Base-by-base conservation (phyloP, 2,797 vertebrate species). In the Mus minutoides region DNA sequence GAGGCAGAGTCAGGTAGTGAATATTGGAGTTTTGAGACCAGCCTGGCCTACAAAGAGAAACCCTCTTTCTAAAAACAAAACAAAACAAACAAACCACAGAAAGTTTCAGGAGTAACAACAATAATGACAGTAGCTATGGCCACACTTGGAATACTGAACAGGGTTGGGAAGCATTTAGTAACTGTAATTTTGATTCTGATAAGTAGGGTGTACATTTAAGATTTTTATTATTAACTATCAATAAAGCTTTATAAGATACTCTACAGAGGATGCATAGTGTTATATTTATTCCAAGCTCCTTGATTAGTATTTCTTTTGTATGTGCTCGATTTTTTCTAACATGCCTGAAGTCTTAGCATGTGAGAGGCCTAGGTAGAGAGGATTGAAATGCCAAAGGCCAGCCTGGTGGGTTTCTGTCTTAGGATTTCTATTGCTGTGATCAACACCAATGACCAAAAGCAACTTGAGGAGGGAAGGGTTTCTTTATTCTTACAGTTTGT, bases 321-420 rank as follows among this genome's bases (percentile, higher is more conserved):
- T 85, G 43, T 77, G 75, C 85, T 85, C 43, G 67, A 92, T 88
- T 16, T 21, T 83, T 90, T 58, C 73, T 89, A 54, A n/a, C 62
- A 86, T 67, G 60, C 83, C 43, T 49, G 21, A 67, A n/a, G 14
- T 52, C 21, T n/a, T 86, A 69, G 62, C 83, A 46, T 64, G 64
- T 46, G 40, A 62, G 40, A 84, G 58, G 16, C 29, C 4, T 31
- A 84, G 17, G 40, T 19, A 84, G 26, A 69, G 37, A 62, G 37
- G 17, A 64, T 6, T 85, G 40, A 34, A 85, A 64, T 49, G 82
- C 5, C 64, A 67, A 64, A 85, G 29, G 43, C 17, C 40, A 40
- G 60, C 29, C 40, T 84, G 60, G 17, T 84, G 62, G 29, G 60
- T 26, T 84, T 4, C 4, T 21, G 4, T 62, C 56, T 46, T 62